phyloP scores from a whole-genome alignment of 2,113 vertebrate genomes.

The Plestiodon gilberti region DNA sequence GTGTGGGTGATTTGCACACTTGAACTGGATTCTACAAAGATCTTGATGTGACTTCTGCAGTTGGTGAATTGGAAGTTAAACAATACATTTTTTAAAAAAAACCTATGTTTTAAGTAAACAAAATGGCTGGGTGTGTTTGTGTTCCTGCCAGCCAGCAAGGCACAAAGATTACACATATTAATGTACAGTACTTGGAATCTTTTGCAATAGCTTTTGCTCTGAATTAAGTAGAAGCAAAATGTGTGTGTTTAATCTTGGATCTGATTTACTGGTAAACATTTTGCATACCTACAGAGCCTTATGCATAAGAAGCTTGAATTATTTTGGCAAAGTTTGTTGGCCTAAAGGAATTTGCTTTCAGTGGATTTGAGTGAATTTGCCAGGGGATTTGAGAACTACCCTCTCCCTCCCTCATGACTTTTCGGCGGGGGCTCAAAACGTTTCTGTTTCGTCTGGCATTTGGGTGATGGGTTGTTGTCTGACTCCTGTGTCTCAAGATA shows the following conservation, averaged over 20 bases:
- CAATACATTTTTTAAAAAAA: neutral
- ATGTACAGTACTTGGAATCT: neutral
- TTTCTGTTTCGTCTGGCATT: too few species aligned
- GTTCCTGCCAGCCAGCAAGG: neutral
- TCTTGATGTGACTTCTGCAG: neutral
- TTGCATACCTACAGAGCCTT: neutral
- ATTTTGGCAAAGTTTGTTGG: accelerated
- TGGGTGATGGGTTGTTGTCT: too few species aligned
- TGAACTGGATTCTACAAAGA: neutral
- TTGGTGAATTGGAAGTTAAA: neutral
- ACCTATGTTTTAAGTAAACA: slow-evolving; percentile 8
- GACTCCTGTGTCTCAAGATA: too few species aligned
- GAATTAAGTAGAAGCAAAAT: neutral
- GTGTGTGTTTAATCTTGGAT: neutral
- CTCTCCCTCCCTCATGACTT: too few species aligned
- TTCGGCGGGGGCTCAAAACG: too few species aligned
- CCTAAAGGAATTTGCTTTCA: neutral
- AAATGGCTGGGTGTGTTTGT: slow-evolving; percentile 12
- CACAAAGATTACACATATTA: neutral
- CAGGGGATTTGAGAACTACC: too few species aligned
- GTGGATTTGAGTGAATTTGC: too few species aligned
- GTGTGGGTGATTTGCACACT: neutral
- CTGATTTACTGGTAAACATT: neutral
- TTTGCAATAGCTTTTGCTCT: slow-evolving; percentile 2
- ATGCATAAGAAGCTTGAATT: neutral